phyloP scores from a whole-genome alignment of 2,888 invertebrate species.

The Gortyna flavago region DNA sequence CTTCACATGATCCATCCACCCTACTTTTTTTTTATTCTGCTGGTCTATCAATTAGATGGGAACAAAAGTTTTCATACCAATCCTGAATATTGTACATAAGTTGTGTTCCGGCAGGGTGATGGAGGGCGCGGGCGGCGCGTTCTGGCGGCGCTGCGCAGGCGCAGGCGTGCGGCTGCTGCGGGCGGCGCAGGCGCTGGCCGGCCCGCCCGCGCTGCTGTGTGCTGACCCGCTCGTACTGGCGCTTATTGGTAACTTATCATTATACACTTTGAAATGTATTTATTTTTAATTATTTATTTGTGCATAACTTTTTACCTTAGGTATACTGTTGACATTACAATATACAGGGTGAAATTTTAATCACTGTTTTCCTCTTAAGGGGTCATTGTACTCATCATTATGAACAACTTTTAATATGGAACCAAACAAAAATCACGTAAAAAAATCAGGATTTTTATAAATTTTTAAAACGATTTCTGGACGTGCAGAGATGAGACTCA shows the following conservation, averaged over 20 bases:
- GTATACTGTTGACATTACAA: too few species aligned
- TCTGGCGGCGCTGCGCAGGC: constrained; percentile 87
- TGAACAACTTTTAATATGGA: too few species aligned
- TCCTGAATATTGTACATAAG: neutral
- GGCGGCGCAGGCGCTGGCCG: constrained; percentile 81
- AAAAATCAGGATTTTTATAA: too few species aligned
- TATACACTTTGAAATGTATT: neutral
- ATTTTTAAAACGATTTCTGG: too few species aligned
- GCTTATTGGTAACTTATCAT: constrained; percentile 79
- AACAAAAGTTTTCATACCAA: neutral
- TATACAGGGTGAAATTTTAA: too few species aligned
- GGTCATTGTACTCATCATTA: too few species aligned
- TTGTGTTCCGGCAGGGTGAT: constrained; percentile 72
- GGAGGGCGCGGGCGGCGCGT: constrained; percentile 80
- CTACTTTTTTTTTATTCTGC: neutral
- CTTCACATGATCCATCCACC: too few species aligned
- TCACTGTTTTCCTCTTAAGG: too few species aligned
- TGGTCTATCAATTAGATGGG: neutral
- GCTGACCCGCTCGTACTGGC: constrained; percentile 81
- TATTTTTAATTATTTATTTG: neutral
- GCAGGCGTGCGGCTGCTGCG: constrained; percentile 85
- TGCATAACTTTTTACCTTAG: too few species aligned
- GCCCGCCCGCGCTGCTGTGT: constrained; percentile 78
- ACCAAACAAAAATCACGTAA: too few species aligned
- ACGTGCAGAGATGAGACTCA: neutral